phyloP scores from a whole-genome alignment of 2,888 invertebrate species.

The Malacosoma neustria region DNA sequence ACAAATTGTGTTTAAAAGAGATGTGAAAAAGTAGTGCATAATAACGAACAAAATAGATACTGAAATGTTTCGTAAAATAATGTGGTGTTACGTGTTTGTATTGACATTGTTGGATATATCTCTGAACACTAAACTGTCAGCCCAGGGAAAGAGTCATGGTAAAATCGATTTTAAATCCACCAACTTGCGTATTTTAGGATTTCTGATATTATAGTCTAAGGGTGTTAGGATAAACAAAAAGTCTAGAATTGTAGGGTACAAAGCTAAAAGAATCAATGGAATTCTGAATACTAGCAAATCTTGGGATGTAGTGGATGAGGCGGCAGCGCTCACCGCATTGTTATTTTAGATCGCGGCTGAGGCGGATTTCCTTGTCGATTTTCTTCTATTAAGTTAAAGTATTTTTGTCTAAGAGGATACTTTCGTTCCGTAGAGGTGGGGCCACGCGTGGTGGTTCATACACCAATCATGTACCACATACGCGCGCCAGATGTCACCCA shows the following conservation, averaged over 20 bases:
- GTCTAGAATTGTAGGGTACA: neutral
- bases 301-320: conserved; percentile 25
- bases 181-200: neutral
- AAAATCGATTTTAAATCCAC: conserved; percentile 55
- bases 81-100: conserved; percentile 80
- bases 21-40: conserved; percentile 50
- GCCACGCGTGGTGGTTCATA: conserved; percentile 2
- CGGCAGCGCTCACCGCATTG: conserved; percentile 26
- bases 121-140: conserved; percentile 80
- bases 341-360: conserved; percentile 53
- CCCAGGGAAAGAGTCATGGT: conserved; percentile 85
- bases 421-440: too few species aligned
- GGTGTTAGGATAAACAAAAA: neutral
- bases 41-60: conserved; percentile 28
- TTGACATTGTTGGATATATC: conserved; percentile 80
- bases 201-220: neutral
- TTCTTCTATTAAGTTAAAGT: conserved; percentile 27
- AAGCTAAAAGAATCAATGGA: conserved; percentile 1
- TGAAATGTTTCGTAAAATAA: conserved; percentile 72
- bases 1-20: conserved; percentile 39
- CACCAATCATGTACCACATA: conserved; percentile 1
- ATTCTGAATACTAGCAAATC: conserved; percentile 21
- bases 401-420: conserved; percentile 21
- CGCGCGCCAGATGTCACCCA: conserved; percentile 11
- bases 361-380: conserved; percentile 35